A percentile compares a stretch with the other conserved stretches of the same genome.
Evolutionary conservation across 2,113 vertebrate genomes (phyloP).

Genomic region (Onychostoma macrolepis): DNA sequence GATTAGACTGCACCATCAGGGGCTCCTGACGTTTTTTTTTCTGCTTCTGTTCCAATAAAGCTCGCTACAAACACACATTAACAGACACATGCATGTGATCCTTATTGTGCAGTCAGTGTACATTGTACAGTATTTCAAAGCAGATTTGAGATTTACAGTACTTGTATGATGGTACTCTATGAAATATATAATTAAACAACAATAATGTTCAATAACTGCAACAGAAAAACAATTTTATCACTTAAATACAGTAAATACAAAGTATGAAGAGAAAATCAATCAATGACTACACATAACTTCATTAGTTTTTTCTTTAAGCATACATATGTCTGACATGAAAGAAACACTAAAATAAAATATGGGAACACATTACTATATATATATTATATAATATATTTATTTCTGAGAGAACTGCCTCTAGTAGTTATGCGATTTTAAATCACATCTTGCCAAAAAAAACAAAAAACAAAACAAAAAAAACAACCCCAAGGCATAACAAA

Average conservation of each 20-base stretch:
- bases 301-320: neutral
- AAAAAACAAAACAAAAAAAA: no score
- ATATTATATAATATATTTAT: neutral
- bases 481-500: neutral
- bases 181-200: neutral
- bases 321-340: neutral
- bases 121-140: neutral
- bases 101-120: neutral
- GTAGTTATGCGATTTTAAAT: neutral
- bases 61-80: conserved; percentile 76
- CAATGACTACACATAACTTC: neutral
- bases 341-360: neutral
- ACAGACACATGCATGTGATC: neutral
- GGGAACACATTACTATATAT: neutral
- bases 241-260: neutral
- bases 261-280: neutral
- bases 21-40: conserved; percentile 98
- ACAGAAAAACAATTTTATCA: neutral
- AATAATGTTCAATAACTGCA: neutral
- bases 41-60: conserved; percentile 95
- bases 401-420: neutral
- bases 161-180: neutral
- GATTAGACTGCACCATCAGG: conserved; percentile 96
- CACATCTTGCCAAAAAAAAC: no score
- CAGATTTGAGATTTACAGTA: neutral